Evolutionary conservation across 2,888 invertebrate genomes (phyloP), one percentile per base, ranked within the genome.

Genomic region (Dione juno): DNA sequence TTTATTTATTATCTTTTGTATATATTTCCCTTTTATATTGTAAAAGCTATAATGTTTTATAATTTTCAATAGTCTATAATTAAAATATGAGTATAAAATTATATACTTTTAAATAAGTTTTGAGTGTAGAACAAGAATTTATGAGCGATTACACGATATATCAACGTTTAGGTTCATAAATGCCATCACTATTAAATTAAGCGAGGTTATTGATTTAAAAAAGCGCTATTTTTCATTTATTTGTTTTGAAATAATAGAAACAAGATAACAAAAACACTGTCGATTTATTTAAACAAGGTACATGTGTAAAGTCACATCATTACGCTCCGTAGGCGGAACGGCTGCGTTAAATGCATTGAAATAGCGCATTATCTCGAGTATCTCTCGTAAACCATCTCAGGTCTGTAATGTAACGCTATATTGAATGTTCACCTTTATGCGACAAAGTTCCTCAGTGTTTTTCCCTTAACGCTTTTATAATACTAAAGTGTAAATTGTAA

Each of bases 321-420:
- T 64, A 35, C 45, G 45, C 45, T 40, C 35, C 40, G 54, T 21
- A 59, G 50, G 28, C 54, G 58, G 58, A 69, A 69, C 64, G 41
- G 69, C n/a, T 50, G 53, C 54, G 65, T 72, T 59, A 70, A 50
- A 75, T 74, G 68, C 74, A 75, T 76, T 73, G 67, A 74, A 75
- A 75, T 70, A 72, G 74, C 69, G 71, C 73, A 75, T 75, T 73
- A 72, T 66, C 72, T 72, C 66, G 67, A 71, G 66, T 54, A 63
- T 66, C 69, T 70, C 70, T 67, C 59, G 41, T 69, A 73, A 73
- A 21, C 70, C 69, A 74, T 71, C 64, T 69, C 70, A 53, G 52
- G 67, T 61, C 65, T 67, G 69, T 73, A 66, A 73, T 61, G 59
- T 63, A 67, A 66, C 61, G 59, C 67, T 64, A 64, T 67, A 71